Evolutionary conservation across 2,797 vertebrate genomes (phyloP).

Genomic region (Oryzias dopingdopingensis): DNA sequence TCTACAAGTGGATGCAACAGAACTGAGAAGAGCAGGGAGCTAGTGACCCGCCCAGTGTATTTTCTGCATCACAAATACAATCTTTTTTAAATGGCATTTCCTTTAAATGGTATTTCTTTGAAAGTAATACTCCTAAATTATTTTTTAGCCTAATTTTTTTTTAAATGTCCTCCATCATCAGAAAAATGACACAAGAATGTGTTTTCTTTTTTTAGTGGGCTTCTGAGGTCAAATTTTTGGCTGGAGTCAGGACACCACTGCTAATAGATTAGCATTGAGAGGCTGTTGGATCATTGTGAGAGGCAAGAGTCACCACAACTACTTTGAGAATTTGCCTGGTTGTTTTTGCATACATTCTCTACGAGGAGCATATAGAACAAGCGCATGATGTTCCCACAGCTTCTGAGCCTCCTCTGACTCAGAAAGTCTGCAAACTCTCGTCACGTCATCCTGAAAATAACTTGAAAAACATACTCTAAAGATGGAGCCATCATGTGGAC

Average conservation of each 20-base stretch:
- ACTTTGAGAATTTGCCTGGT: constrained; percentile 26
- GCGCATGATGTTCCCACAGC: constrained; percentile 5
- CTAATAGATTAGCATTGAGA: constrained; percentile 41
- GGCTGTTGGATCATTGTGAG: constrained; percentile 41
- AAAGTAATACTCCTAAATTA: too few relatives aligned
- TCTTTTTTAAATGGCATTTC: too few relatives aligned
- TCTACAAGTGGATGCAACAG: too few relatives aligned
- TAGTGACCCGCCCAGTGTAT: too few relatives aligned
- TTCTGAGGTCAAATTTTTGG: too few relatives aligned
- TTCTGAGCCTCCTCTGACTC: constrained; percentile 12
- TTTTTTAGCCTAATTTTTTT: too few relatives aligned
- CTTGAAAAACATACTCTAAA: constrained; percentile 67
- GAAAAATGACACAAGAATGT: too few relatives aligned
- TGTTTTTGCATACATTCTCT: constrained; percentile 29
- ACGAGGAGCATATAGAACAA: neutral
- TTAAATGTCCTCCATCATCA: too few relatives aligned
- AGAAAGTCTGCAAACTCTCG: constrained; percentile 20
- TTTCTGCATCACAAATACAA: too few relatives aligned
- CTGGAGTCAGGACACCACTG: neutral
- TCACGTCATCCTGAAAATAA: constrained; percentile 69
- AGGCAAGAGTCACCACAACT: constrained; percentile 31
- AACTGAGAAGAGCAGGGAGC: too few relatives aligned
- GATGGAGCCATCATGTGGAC: constrained; percentile 72
- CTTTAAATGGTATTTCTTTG: too few relatives aligned
- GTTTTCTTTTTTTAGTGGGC: too few relatives aligned